phyloP scores from a whole-genome alignment of 1,140 invertebrate species.

The Heterodera carotae region DNA sequence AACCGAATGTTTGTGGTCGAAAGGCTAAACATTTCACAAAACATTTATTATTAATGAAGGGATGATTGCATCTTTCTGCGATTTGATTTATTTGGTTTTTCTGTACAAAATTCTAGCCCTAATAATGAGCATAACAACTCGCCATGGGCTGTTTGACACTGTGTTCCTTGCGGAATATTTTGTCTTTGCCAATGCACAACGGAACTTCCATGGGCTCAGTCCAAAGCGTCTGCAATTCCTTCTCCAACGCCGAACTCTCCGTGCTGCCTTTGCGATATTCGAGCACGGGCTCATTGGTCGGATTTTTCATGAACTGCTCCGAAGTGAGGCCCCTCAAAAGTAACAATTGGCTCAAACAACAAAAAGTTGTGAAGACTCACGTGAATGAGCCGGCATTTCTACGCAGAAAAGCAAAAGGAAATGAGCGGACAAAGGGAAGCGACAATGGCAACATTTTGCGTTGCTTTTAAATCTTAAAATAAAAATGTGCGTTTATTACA shows the following conservation, averaged over 20 bases:
- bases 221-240: constrained; percentile 72
- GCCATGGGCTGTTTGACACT: constrained; percentile 59
- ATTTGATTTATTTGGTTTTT: too few relatives aligned
- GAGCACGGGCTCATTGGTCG: constrained; percentile 69
- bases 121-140: too few relatives aligned
- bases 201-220: constrained; percentile 51
- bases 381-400: background rate
- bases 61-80: too few relatives aligned
- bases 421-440: background rate
- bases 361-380: background rate
- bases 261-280: constrained; percentile 79
- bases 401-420: background rate
- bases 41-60: background rate
- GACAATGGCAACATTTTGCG: background rate
- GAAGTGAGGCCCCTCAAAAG: constrained; percentile 59
- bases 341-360: background rate
- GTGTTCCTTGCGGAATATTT: constrained; percentile 54
- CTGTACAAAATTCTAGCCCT: too few relatives aligned
- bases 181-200: constrained; percentile 56
- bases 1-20: constrained; percentile 52
- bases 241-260: constrained; percentile 78
- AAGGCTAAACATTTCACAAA: constrained; percentile 55
- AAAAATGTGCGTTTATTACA: too few relatives aligned
- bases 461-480: background rate
- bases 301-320: constrained; percentile 65